Percentiles rank a stretch among this genome's conserved stretches.
These are phyloP conservation scores for Protonemura montana DNA, from an alignment of 2,888 invertebrate species.

Conservation along the genomic window DNA sequence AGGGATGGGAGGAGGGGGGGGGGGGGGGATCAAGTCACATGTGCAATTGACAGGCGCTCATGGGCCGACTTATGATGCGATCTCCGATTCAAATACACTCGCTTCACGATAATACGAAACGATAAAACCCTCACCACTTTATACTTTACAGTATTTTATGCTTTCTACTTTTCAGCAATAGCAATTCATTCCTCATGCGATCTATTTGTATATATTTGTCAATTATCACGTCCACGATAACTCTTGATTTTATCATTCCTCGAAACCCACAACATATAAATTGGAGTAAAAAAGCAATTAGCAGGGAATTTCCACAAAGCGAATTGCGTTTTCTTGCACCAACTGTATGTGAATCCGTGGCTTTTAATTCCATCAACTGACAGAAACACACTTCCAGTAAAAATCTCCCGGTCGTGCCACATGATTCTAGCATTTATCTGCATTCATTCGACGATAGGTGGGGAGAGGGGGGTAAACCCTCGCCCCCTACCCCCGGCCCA, in stretches of 20 bases:
- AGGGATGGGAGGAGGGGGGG: not conserved
- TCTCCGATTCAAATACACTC: not conserved
- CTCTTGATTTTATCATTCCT: too few species aligned
- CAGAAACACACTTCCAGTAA: not conserved
- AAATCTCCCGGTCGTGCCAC: not conserved
- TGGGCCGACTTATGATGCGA: not conserved
- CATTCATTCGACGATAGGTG: not conserved
- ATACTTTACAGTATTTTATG: too few species aligned
- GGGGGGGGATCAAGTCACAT: constrained; percentile 4
- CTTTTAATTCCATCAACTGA: not conserved
- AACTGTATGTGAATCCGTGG: not conserved
- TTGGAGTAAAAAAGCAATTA: too few species aligned
- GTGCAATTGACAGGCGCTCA: constrained; percentile 1
- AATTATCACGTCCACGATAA: too few species aligned
- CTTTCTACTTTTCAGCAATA: too few species aligned
- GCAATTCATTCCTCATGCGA: not conserved
- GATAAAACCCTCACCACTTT: not conserved
- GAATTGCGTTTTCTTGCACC: not conserved
- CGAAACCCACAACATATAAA: too few species aligned
- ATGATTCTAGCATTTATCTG: constrained; percentile 7
- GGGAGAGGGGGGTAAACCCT: not conserved
- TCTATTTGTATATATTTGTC: not conserved
- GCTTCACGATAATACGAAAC: not conserved
- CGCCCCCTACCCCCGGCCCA: not conserved
- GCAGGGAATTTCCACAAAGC: too few species aligned